Evolutionary conservation across 2,888 invertebrate species (phyloP).

Genomic region (Malacosoma neustria): DNA sequence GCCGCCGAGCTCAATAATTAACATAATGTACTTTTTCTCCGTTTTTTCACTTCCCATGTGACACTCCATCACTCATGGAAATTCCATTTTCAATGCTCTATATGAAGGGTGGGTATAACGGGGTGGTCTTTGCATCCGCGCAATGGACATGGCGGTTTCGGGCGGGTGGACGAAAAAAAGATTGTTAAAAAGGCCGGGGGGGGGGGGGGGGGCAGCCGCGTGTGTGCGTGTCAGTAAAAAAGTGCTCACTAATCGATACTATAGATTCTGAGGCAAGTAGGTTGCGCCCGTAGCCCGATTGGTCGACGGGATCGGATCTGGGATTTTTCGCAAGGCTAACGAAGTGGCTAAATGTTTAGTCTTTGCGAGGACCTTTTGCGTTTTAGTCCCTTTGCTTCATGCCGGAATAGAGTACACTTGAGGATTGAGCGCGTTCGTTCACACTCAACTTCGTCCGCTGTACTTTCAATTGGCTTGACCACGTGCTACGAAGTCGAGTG

Average conservation of each 20-base stretch:
- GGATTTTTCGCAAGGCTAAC: slow-evolving; percentile 53
- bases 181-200: slow-evolving; percentile 71
- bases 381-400: slow-evolving; percentile 40
- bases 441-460: slow-evolving; percentile 52
- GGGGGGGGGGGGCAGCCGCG: slow-evolving; percentile 58
- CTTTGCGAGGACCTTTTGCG: slow-evolving; percentile 57
- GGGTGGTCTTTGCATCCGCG: slow-evolving; percentile 73
- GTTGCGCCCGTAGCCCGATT: slow-evolving; percentile 59
- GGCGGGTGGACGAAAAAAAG: slow-evolving; percentile 71
- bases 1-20: slow-evolving; percentile 73
- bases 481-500: slow-evolving; percentile 8
- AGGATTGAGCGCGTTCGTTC: slow-evolving; percentile 55
- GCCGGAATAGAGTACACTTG: slow-evolving; percentile 44
- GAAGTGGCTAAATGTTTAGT: slow-evolving; percentile 60
- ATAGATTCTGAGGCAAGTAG: slow-evolving; percentile 73
- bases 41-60: slow-evolving; percentile 71
- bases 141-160: slow-evolving; percentile 71
- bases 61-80: slow-evolving; percentile 76
- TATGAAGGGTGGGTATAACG: slow-evolving; percentile 54
- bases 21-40: slow-evolving; percentile 74
- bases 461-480: slow-evolving; percentile 5
- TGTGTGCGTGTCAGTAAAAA: slow-evolving; percentile 72
- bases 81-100: slow-evolving; percentile 74
- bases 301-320: slow-evolving; percentile 40
- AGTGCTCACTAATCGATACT: slow-evolving; percentile 72